Base-by-base conservation (phyloP, 2,888 invertebrate genomes). In the Netelia fuscicornis region DNA sequence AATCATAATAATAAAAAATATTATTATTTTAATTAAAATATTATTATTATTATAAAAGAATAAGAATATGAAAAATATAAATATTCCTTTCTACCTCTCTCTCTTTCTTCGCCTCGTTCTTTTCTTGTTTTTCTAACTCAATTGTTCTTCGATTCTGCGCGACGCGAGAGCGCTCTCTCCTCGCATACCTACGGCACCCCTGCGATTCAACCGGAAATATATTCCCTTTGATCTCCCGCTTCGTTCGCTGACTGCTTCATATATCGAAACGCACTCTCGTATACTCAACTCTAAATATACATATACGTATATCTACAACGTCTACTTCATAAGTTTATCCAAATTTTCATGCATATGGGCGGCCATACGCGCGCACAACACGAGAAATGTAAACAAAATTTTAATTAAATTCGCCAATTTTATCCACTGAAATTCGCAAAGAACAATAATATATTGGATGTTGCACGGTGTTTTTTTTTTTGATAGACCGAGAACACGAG, bases 151-250 rank as follows among this genome's bases (percentile, higher is more conserved):
- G 11, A 77, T 71, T 79, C n/a, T 71, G n/a, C 5, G 65, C 3
- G 17, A 30, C 30, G 64, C 56, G 65, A 23, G 48, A 65, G 64
- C 62, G 5, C 13, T 1, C 11, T 48, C 48, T 13, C 13, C 13
- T 8, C 11, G 48, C 48, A 48, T 48, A 48, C 48, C 13, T 13
- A 52, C 25, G 71, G 42, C 67, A 76, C 68, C 65, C 48, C 17
- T 20, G 25, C 74, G n/a, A 74, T 79, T 62, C 23, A 44, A 75
- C 42, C 62, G 62, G 54, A 74, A 83, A 74, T 79, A 42, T 64
- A 68, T 79, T 62, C 62, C 17, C 78, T 83, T 83, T 83, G 78
- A 83, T 79, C 54, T 56, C 25, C 44, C 44, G 20, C n/a, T 71
- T 52, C 20, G 25, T 23, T 60, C 72, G 37, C 25, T 17, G 11